phyloP scores from a whole-genome alignment of 2,888 invertebrate genomes.

The Nowickia ferox region DNA sequence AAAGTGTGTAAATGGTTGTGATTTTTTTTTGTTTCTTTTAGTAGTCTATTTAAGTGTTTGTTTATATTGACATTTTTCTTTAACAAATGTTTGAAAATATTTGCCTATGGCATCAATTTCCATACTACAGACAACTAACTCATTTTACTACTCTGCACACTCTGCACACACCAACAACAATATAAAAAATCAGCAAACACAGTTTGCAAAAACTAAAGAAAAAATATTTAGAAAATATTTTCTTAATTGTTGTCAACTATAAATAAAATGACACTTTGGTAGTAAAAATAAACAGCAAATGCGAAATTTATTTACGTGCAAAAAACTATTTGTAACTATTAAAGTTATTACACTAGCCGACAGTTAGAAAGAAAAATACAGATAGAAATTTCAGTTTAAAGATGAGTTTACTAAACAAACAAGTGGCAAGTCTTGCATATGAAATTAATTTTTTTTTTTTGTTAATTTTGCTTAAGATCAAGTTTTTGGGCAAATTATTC shows the following conservation, averaged over 20 bases:
- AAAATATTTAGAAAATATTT: constrained; percentile 4
- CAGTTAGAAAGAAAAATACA: not conserved
- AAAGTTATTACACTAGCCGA: not conserved
- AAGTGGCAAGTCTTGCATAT: too few relatives aligned
- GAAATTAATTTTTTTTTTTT: too few relatives aligned
- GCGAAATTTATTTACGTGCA: not conserved
- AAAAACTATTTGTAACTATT: constrained; percentile 22
- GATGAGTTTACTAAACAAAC: too few relatives aligned
- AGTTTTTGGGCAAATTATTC: too few relatives aligned
- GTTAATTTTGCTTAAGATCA: too few relatives aligned
- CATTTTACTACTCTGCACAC: constrained; percentile 31
- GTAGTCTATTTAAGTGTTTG: constrained; percentile 11
- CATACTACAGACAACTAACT: constrained; percentile 22
- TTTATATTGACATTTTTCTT: constrained; percentile 59
- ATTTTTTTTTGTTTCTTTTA: not conserved
- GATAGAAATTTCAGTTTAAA: too few relatives aligned
- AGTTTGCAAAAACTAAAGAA: constrained; percentile 7
- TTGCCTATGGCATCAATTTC: constrained; percentile 63
- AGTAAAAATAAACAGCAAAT: not conserved
- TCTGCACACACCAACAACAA: constrained; percentile 17
- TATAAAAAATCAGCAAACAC: constrained; percentile 8
- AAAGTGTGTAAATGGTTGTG: not conserved
- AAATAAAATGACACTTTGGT: constrained; percentile 45
- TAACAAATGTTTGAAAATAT: constrained; percentile 63
- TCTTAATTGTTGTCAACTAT: constrained; percentile 58